Evolutionary conservation across 2,113 vertebrate species (phyloP).

Genomic region (western clawed frog (Xenopus tropicalis)): DNA sequence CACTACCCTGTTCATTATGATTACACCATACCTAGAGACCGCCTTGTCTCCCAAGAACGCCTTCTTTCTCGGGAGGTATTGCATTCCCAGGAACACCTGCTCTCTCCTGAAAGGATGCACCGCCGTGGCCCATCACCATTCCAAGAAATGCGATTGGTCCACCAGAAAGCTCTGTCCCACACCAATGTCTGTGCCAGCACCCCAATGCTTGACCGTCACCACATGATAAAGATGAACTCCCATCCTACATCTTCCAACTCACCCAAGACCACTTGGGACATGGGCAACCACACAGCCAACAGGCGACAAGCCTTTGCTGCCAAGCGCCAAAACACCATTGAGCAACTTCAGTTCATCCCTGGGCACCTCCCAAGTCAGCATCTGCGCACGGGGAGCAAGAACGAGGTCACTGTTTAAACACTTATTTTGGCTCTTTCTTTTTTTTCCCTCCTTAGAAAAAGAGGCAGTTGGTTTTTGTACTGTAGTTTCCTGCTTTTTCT

Average conservation of each 20-base stretch:
- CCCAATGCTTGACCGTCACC: slow-evolving; percentile 76
- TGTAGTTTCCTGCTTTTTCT: slow-evolving; percentile 39
- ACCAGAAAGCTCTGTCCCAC: slow-evolving; percentile 80
- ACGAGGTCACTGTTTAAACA: slow-evolving; percentile 84
- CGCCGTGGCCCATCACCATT: slow-evolving; percentile 44
- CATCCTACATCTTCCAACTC: slow-evolving; percentile 69
- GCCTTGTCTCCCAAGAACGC: slow-evolving; percentile 62
- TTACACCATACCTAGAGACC: slow-evolving; percentile 59
- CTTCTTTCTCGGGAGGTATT: slow-evolving; percentile 70
- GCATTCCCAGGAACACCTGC: slow-evolving; percentile 78
- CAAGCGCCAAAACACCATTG: slow-evolving; percentile 84
- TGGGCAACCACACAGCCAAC: slow-evolving; percentile 68
- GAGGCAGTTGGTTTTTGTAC: slow-evolving; percentile 32
- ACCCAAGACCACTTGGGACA: slow-evolving; percentile 47
- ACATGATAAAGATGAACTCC: slow-evolving; percentile 86
- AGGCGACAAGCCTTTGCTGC: slow-evolving; percentile 80
- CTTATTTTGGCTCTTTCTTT: slow-evolving; percentile 13
- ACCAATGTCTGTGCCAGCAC: slow-evolving; percentile 76
- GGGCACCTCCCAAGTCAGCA: slow-evolving; percentile 74
- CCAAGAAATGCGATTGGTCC: slow-evolving; percentile 53
- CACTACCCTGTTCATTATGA: slow-evolving; percentile 53
- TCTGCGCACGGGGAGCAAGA: slow-evolving; percentile 71
- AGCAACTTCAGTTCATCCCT: slow-evolving; percentile 88
- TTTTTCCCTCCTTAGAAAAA: slow-evolving; percentile 25
- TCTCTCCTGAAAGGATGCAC: slow-evolving; percentile 63